Base-by-base conservation (phyloP, 2,797 vertebrate genomes). In the Sparus aurata region DNA sequence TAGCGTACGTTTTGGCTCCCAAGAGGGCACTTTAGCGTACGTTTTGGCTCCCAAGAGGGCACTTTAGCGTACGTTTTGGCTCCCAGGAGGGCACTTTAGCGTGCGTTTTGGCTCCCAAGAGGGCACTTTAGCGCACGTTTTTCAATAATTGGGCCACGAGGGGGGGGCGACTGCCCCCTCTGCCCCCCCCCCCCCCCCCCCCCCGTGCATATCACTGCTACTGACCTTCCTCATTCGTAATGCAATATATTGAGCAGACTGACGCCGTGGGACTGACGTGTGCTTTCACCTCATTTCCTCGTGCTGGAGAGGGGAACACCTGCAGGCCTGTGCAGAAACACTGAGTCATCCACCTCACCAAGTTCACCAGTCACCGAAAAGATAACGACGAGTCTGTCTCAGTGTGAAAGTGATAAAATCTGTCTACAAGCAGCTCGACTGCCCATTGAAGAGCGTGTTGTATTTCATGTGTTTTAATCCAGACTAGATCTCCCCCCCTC, bases 201-300 rank as follows among this genome's bases (percentile, higher is more conserved):
- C n/a, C n/a, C n/a, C n/a, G n/a, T n/a, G n/a, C n/a, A n/a, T n/a
- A n/a, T n/a, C n/a, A n/a, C n/a, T n/a, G n/a, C 50, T 50, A 50
- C 23, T 45, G 38, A 59, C 53, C 66, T 75, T 72, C 63, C 75
- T 65, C 22, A 12, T 58, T 22, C 53, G 17, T 46, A 64, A 30
- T 22, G 57, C 70, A 38, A 43, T 4, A 63, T 30, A 20, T 55
- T 27, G 12, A 49, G 22, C 3, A 23, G 5, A 53, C 17, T 4
- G 10, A 23, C 18, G 58, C 34, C 0, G 6, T 17, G 34, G 59
- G 30, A 46, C 27, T 30, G 20, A 17, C 27, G 18, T 53, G n/a
- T 55, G 25, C 12, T 73, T 38, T 77, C 18, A 54, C 18, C 15
- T 55, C 23, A 55, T 75, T 65, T 73, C 53, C 23, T 66, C 20